Evolutionary conservation across 2,888 invertebrate species (phyloP), one percentile per base, ranked within the genome.

Genomic region (Drosophila algonquin): DNA sequence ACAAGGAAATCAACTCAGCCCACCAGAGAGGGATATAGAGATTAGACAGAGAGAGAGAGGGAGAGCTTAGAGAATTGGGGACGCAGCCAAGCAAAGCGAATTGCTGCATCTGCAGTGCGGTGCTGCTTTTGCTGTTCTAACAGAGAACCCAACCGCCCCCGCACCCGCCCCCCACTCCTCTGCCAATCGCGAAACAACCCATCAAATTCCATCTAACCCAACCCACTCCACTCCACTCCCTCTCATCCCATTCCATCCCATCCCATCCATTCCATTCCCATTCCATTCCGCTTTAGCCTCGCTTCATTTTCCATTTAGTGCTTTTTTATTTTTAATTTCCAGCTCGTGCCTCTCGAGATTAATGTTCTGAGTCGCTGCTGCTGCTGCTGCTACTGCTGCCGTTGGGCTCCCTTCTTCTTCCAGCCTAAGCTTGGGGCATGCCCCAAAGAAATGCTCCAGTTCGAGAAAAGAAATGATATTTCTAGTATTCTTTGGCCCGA

Each of bases 301-400:
- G 77, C 81, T 83, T 86, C 73, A 74, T 86, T 81, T 87, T 86
- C 82, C 74, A 83, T 83, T 83, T 83, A 83, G 87, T 86, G 87
- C 81, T 83, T 86, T 86, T 79, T 84, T 87, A 84, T 83, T 83
- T 83, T 78, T 84, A 81, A 84, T 83, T 83, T 87, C 65, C 69
- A 80, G 73, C 82, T 63, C 74, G 14, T 40, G 73, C 56, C 76
- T 57, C 69, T 64, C 69, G 76, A 86, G 87, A 83, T 86, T 86
- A 83, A 86, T 83, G 82, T 83, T 83, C 84, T 86, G 82, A 86
- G 81, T 77, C 79, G 79, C 64, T 77, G 80, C 57, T 47, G 61
- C 69, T 21, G 21, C 18, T 18, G 18, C 18, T 18, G 18, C 21
- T 21, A 77, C 64, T 77, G 80, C 57, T 47, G 61, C 69, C 32